A percentile compares a stretch with the other conserved stretches of the same genome.
Evolutionary conservation across 2,888 invertebrate species (phyloP).

Genomic region (Celastrina argiolus): DNA sequence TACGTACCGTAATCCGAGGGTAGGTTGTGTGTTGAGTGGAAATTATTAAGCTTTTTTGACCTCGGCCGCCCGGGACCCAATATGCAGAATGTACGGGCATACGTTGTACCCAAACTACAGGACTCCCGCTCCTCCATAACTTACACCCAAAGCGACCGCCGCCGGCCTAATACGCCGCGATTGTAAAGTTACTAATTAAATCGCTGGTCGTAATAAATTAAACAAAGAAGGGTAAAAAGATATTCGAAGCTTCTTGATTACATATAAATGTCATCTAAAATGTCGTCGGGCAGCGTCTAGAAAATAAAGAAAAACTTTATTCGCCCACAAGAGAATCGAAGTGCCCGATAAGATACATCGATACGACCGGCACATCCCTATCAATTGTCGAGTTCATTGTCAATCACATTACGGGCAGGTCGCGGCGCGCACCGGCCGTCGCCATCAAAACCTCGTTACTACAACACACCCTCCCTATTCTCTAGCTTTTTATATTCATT

Average conservation of each 20-base stretch:
- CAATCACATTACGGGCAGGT: constrained; percentile 45
- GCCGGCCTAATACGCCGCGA: neutral
- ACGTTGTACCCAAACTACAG: neutral
- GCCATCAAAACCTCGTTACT: constrained; percentile 55
- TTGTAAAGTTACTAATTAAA: neutral
- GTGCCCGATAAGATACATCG: constrained; percentile 1
- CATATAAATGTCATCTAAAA: neutral
- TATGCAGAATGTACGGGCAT: neutral
- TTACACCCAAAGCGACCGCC: neutral
- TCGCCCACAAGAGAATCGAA: neutral
- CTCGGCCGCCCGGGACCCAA: neutral
- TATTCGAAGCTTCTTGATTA: neutral
- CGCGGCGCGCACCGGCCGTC: constrained; percentile 36
- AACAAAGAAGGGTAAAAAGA: neutral
- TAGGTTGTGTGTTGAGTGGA: constrained; percentile 28
- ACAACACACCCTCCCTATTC: constrained; percentile 46
- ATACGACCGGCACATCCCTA: constrained; percentile 18
- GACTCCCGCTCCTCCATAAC: neutral
- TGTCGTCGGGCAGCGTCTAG: neutral
- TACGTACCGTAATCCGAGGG: constrained; percentile 45
- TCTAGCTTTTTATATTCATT: constrained; percentile 44
- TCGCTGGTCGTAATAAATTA: neutral
- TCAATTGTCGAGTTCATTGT: constrained; percentile 37
- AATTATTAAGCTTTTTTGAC: constrained; percentile 21
- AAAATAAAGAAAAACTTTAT: neutral